phyloP scores from a whole-genome alignment of 2,113 vertebrate genomes.

The Triplophysa dalaica region DNA sequence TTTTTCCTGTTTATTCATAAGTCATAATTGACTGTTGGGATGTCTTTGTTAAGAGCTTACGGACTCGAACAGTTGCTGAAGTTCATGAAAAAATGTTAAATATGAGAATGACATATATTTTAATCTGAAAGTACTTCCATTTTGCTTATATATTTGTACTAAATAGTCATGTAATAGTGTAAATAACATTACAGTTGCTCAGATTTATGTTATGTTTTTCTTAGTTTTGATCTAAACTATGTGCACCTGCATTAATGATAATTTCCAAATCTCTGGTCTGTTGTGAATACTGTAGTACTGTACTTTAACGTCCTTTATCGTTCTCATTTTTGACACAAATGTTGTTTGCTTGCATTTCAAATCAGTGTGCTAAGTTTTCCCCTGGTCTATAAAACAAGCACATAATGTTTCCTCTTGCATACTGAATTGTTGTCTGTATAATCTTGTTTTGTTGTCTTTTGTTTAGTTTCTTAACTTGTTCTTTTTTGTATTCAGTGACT shows the following conservation, averaged over 20 bases:
- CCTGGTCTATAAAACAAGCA: conserved; percentile 37
- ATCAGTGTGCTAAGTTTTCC: conserved; percentile 9
- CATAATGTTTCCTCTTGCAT: conserved; percentile 26
- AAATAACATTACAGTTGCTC: conserved; percentile 40
- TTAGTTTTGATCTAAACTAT: conserved; percentile 33
- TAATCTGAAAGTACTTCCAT: conserved; percentile 44
- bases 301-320: conserved; percentile 4
- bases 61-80: conserved; percentile 2
- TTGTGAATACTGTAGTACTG: conserved; percentile 46
- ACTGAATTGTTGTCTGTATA: not conserved
- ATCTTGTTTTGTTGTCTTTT: not conserved
- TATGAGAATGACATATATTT: conserved; percentile 48
- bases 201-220: conserved; percentile 26
- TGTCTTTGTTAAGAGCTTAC: not conserved
- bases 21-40: not conserved
- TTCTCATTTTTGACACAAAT: not conserved
- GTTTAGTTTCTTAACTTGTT: not conserved
- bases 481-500: not conserved
- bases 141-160: conserved; percentile 60
- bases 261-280: conserved; percentile 13
- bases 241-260: conserved; percentile 38
- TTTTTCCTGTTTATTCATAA: conserved; percentile 15
- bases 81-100: conserved; percentile 36
- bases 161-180: conserved; percentile 43
- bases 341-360: conserved; percentile 25